Percentiles rank a stretch among this genome's conserved stretches.
These are phyloP conservation scores for Tortrix viridana DNA, from an alignment of 2,888 invertebrate species.

Conservation along the genomic window DNA sequence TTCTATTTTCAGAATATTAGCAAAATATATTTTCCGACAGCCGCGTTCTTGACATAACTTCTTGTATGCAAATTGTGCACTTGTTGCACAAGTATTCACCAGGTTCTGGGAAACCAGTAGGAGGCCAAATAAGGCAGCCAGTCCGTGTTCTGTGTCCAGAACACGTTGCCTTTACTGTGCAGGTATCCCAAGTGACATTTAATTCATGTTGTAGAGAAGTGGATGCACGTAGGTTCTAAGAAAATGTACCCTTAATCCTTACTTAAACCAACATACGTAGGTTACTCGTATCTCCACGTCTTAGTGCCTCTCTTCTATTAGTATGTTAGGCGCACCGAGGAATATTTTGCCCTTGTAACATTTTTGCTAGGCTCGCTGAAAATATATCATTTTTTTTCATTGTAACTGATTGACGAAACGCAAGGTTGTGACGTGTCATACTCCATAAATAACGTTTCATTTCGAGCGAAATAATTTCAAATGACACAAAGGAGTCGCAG, in stretches of 20 bases:
- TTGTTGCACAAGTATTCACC: conserved; percentile 28
- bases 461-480: neutral
- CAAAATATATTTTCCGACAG: conserved; percentile 28
- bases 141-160: conserved; percentile 15
- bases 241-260: neutral
- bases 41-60: conserved; percentile 30
- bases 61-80: conserved; percentile 30
- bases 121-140: conserved; percentile 25
- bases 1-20: conserved; percentile 46
- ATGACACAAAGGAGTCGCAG: conserved; percentile 3
- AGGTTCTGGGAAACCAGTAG: conserved; percentile 25
- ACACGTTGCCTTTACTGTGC: conserved; percentile 19
- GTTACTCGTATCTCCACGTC: neutral
- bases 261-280: neutral
- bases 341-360: too few relatives aligned
- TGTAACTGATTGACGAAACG: neutral
- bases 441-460: neutral
- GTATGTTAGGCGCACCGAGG: too few relatives aligned
- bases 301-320: too few relatives aligned
- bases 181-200: conserved; percentile 29
- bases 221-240: conserved; percentile 24
- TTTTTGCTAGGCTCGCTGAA: too few relatives aligned
- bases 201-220: conserved; percentile 40
- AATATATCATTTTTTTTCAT: neutral
- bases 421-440: neutral